Percentiles rank a stretch among this genome's conserved stretches.
Evolutionary conservation across 2,113 vertebrate genomes (phyloP).

Genomic region (Dryoscopus gambensis): DNA sequence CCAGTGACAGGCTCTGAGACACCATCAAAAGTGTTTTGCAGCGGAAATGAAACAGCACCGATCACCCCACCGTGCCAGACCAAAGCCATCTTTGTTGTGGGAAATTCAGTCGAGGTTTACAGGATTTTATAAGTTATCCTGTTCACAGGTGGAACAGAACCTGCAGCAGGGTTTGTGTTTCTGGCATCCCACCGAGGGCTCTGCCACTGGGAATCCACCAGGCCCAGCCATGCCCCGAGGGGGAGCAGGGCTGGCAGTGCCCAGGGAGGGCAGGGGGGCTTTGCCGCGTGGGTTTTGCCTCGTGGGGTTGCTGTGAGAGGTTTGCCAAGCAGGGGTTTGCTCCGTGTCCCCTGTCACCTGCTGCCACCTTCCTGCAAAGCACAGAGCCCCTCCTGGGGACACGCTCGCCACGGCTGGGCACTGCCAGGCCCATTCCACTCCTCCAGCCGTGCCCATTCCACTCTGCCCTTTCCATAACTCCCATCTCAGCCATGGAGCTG

Average conservation of each 20-base stretch:
- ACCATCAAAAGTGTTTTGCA: neutral
- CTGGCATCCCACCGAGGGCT: rapidly evolving
- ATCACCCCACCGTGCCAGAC: neutral
- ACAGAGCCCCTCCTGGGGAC: neutral
- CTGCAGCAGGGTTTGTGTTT: neutral
- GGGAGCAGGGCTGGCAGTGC: neutral
- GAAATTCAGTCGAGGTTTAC: neutral
- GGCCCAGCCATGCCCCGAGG: rapidly evolving
- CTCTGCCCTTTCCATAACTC: rapidly evolving
- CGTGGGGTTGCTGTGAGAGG: neutral
- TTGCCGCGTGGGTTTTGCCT: neutral
- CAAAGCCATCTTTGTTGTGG: neutral
- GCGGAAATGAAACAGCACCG: neutral
- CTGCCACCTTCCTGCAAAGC: neutral
- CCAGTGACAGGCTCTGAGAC: neutral
- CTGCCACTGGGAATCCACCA: rapidly evolving
- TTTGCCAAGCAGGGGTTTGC: neutral
- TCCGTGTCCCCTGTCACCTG: neutral
- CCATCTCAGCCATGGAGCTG: neutral
- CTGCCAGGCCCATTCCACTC: too few relatives aligned
- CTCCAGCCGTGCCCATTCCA: neutral
- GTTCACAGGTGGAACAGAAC: neutral
- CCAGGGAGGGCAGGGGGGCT: neutral
- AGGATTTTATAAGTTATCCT: neutral
- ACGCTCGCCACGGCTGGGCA: rapidly evolving